These are phyloP conservation scores for Jordanella pulchra DNA, from an alignment of 2,797 vertebrate species.

Conservation along the genomic window DNA sequence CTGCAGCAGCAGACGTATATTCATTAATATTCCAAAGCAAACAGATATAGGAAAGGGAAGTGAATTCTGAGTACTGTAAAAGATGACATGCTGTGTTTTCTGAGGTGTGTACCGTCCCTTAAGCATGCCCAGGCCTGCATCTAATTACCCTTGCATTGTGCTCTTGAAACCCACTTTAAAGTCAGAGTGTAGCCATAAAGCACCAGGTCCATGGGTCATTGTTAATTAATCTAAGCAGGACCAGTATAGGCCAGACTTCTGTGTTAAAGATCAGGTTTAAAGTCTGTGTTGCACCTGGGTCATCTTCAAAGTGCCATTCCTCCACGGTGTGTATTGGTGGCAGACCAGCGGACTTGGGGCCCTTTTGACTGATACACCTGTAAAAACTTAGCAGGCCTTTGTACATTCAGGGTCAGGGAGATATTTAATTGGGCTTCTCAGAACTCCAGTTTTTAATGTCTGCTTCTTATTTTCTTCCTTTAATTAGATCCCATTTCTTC, in stretches of 20 bases:
- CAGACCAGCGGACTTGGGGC: conserved; percentile 41
- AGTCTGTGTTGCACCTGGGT: conserved; percentile 77
- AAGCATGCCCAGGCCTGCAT: background rate
- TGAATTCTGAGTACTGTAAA: conserved; percentile 10
- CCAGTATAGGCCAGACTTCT: conserved; percentile 75
- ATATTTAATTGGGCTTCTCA: conserved; percentile 44
- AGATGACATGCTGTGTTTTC: background rate
- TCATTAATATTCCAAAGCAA: background rate
- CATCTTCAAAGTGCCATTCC: conserved; percentile 66
- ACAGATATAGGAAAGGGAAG: conserved; percentile 9
- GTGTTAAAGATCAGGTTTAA: conserved; percentile 84
- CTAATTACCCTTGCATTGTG: conserved; percentile 37
- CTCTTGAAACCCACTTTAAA: conserved; percentile 70
- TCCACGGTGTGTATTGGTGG: conserved; percentile 48
- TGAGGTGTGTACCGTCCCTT: conserved; percentile 23
- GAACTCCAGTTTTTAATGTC: conserved; percentile 32
- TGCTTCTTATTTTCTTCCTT: conserved; percentile 30
- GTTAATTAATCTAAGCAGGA: conserved; percentile 80
- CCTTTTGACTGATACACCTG: conserved; percentile 62
- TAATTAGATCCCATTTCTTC: conserved; percentile 19
- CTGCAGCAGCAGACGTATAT: too few relatives aligned
- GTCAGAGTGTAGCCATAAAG: conserved; percentile 65
- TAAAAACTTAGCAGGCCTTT: conserved; percentile 57
- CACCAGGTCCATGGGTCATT: conserved; percentile 67
- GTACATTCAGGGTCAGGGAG: conserved; percentile 50